Conservation (phyloP, 2,797 vertebrate genomes). For the Rousettus madagascariensis region DNA sequence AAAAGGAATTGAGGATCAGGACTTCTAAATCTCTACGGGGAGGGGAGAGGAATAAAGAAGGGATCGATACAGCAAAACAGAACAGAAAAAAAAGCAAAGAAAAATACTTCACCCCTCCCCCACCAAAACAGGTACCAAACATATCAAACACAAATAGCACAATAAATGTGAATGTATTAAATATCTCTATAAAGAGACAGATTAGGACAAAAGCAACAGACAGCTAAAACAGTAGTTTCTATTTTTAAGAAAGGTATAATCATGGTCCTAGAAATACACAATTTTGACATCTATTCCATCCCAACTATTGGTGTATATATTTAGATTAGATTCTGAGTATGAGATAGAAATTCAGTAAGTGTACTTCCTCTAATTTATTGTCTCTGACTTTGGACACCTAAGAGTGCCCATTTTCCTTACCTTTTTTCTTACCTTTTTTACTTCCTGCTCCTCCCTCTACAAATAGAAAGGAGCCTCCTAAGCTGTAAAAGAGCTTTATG, state of each 20-base stretch:
- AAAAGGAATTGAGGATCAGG: background rate
- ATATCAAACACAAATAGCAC: background rate
- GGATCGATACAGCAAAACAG: background rate
- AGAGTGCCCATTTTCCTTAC: background rate
- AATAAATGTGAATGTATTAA: background rate
- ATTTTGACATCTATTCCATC: background rate
- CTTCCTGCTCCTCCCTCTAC: background rate
- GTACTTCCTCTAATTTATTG: background rate
- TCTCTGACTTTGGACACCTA: background rate
- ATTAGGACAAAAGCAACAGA: background rate
- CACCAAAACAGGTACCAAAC: background rate
- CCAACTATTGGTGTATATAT: background rate
- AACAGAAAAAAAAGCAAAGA: background rate
- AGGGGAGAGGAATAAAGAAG: background rate
- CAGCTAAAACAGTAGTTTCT: background rate
- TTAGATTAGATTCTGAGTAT: background rate
- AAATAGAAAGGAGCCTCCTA: background rate
- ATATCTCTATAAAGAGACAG: background rate
- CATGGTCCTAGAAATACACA: background rate
- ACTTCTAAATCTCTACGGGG: background rate
- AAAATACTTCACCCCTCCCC: background rate
- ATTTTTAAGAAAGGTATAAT: background rate
- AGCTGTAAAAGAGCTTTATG: background rate
- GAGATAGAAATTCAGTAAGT: background rate
- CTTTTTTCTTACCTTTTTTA: background rate